phyloP scores from a whole-genome alignment of 2,797 vertebrate genomes.

The Acanthurus tractus region DNA sequence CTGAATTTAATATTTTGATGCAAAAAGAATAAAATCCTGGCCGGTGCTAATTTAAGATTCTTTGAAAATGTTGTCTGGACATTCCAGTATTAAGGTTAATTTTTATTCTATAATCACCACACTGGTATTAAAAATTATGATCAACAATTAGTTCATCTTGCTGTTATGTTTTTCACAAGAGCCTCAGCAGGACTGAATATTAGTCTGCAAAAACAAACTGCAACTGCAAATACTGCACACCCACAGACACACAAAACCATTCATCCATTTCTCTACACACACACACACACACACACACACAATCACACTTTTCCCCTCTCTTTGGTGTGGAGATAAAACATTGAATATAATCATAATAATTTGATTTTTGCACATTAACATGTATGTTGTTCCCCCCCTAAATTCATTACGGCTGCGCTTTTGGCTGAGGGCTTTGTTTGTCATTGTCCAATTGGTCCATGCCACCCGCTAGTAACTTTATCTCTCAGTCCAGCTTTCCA shows the following conservation, averaged over 20 bases:
- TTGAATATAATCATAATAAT: constrained; percentile 68
- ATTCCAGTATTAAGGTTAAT: not conserved
- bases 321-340: constrained; percentile 60
- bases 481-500: constrained; percentile 82
- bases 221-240: constrained; percentile 23
- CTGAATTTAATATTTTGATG: not conserved
- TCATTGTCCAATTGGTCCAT: constrained; percentile 77
- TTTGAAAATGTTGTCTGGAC: constrained; percentile 1
- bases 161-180: constrained; percentile 21
- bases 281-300: constrained; percentile 15
- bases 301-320: constrained; percentile 27
- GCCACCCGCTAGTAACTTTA: constrained; percentile 80
- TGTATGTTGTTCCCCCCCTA: constrained; percentile 64
- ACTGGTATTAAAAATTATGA: constrained; percentile 29
- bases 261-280: not conserved
- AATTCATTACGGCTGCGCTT: constrained; percentile 71
- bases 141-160: constrained; percentile 36
- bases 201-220: constrained; percentile 40
- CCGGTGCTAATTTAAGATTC: not conserved
- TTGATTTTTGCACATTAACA: constrained; percentile 78
- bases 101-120: constrained; percentile 30
- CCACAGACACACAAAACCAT: constrained; percentile 30
- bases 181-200: constrained; percentile 40
- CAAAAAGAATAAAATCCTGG: not conserved
- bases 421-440: constrained; percentile 74